These are phyloP conservation scores for Scrobipalpa atriplicella DNA, from an alignment of 2,888 invertebrate genomes.

Conservation along the genomic window DNA sequence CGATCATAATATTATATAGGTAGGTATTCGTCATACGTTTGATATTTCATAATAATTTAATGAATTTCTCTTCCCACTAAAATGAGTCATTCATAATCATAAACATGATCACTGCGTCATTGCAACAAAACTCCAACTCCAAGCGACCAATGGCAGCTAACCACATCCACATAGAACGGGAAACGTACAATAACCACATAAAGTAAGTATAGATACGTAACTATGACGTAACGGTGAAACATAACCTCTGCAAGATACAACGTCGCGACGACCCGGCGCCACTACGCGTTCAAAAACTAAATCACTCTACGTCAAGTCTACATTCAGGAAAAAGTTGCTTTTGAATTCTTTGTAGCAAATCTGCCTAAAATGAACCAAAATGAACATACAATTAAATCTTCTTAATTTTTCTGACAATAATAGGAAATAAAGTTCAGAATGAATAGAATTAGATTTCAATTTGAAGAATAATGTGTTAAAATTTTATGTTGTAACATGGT, in stretches of 20 bases:
- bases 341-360: neutral
- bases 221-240: conserved; percentile 1
- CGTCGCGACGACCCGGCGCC: neutral
- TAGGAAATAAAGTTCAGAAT: too few relatives aligned
- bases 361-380: too few relatives aligned
- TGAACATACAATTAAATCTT: too few relatives aligned
- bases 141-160: neutral
- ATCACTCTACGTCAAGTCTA: too few relatives aligned
- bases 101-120: too few relatives aligned
- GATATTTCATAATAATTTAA: too few relatives aligned
- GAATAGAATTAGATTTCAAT: neutral
- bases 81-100: too few relatives aligned
- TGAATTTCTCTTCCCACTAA: too few relatives aligned
- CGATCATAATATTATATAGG: too few relatives aligned
- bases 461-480: neutral
- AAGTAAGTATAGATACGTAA: neutral
- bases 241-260: neutral
- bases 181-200: conserved; percentile 2
- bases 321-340: neutral
- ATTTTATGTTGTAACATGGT: neutral
- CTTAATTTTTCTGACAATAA: too few relatives aligned
- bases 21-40: too few relatives aligned
- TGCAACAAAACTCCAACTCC: too few relatives aligned
- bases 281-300: neutral
- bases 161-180: neutral